Conservation (phyloP, 2,113 vertebrate species). For the Embiotoca jacksoni region DNA sequence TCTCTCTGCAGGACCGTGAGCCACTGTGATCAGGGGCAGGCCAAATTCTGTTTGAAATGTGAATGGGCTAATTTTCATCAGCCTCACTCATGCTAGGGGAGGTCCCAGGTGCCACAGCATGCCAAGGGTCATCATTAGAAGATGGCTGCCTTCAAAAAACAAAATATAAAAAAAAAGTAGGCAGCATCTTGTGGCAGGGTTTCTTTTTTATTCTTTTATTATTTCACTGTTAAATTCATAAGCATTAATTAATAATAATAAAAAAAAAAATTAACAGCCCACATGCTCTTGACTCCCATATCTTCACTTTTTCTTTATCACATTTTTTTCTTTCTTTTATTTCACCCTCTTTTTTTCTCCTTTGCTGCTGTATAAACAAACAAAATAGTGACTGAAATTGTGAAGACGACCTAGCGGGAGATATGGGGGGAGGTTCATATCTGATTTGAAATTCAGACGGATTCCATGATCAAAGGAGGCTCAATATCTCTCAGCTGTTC, state of each 20-base stretch:
- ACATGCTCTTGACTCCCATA: constrained; percentile 69
- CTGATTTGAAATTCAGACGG: constrained; percentile 95
- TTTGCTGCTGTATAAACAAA: constrained; percentile 82
- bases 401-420: constrained; percentile 71
- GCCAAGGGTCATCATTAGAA: constrained; percentile 99
- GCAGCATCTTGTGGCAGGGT: constrained; percentile 88
- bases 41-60: constrained; percentile 99
- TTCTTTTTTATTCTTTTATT: constrained; percentile 81
- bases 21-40: constrained; percentile 98
- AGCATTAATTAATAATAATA: constrained; percentile 93
- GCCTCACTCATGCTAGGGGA: constrained; percentile 88
- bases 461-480: constrained; percentile 93
- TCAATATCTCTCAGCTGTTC: constrained; percentile 94
- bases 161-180: constrained; percentile 25
- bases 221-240: constrained; percentile 93
- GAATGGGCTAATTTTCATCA: constrained; percentile 99
- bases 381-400: constrained; percentile 80
- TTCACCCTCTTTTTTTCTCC: constrained; percentile 31
- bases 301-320: constrained; percentile 58
- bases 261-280: constrained; percentile 86
- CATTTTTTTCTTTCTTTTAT: constrained; percentile 62
- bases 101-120: constrained; percentile 95
- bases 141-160: constrained; percentile 87
- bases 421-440: constrained; percentile 78
- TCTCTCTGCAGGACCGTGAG: constrained; percentile 90